Base-by-base conservation (phyloP, 2,797 vertebrate species). In the Sphaeramia orbicularis region DNA sequence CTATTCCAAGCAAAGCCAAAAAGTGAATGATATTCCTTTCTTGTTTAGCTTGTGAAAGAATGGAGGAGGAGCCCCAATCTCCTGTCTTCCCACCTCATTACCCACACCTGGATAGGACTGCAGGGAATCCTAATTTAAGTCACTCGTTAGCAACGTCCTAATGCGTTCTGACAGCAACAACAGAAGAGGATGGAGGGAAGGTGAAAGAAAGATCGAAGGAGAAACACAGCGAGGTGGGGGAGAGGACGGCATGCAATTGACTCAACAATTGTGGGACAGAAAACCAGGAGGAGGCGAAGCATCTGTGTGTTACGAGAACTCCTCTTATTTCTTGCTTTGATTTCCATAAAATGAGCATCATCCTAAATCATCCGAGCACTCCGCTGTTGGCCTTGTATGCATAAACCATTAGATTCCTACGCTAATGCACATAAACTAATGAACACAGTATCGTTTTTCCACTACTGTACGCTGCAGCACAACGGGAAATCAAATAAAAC, bases 261-360 rank as follows among this genome's bases (percentile, higher is more conserved):
- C 68, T 61, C 71, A 66, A 75, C 56, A 38, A 70, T 63, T 14
- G 70, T 38, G 19, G 65, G 47, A 73, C 41, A 49, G 36, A 55
- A 40, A 69, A 65, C 10, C 37, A 40, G 57, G 63, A 74, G 66
- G 47, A 57, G 59, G 47, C 55, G 49, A 54, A 42, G 71, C 56
- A 24, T 55, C 65, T 64, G 53, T 59, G 84, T 36, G 2, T 62
- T 68, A 65, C 68, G 11, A 71, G 57, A 69, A 52, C 66, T 64
- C 3, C 67, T 74, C 81, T 90, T 83, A 83, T 88, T 86, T 86
- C 81, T 89, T 35, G 86, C 82, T 91, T 91, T 90, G 80, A 94
- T 95, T 94, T 93, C 90, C 94, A 94, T 94, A 93, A 94, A 94
- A 92, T 44, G 75, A 86, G 85, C 91, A 93, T 94, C 81, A 93